phyloP scores from a whole-genome alignment of 2,113 vertebrate species.

The Trachemys scripta region DNA sequence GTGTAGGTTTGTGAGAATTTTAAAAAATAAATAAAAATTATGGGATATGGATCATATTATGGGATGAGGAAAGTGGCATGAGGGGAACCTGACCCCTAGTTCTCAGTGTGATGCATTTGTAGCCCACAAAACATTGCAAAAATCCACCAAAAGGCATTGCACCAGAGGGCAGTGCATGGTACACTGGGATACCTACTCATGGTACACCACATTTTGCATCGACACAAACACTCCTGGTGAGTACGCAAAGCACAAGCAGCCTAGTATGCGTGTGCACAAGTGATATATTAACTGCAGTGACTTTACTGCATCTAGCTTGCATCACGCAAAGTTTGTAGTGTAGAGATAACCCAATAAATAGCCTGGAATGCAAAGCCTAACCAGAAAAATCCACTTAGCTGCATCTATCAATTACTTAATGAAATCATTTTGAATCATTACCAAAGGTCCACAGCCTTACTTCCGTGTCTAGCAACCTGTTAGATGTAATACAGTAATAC shows the following conservation, averaged over 20 bases:
- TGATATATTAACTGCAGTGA: neutral
- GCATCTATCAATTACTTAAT: neutral
- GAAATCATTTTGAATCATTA: conserved; percentile 3
- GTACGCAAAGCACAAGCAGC: neutral
- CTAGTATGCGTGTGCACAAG: neutral
- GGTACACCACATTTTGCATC: neutral
- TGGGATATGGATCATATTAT: neutral
- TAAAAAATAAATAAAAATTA: neutral
- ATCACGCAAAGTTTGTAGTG: neutral
- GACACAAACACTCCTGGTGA: neutral
- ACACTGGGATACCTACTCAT: neutral
- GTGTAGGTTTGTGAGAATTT: neutral
- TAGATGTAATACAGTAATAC: conserved; percentile 32
- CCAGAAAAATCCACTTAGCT: neutral
- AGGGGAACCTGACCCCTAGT: neutral
- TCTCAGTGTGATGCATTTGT: neutral
- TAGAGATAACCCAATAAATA: neutral
- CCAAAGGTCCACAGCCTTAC: neutral
- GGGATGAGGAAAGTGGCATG: neutral
- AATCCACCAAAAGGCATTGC: neutral
- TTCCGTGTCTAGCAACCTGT: neutral
- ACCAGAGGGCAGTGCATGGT: neutral
- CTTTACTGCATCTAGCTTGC: neutral
- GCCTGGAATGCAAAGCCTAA: conserved; percentile 13
- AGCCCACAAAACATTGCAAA: neutral